These are phyloP conservation scores for Plutella xylostella DNA, from an alignment of 2,888 invertebrate species.

Conservation along the genomic window DNA sequence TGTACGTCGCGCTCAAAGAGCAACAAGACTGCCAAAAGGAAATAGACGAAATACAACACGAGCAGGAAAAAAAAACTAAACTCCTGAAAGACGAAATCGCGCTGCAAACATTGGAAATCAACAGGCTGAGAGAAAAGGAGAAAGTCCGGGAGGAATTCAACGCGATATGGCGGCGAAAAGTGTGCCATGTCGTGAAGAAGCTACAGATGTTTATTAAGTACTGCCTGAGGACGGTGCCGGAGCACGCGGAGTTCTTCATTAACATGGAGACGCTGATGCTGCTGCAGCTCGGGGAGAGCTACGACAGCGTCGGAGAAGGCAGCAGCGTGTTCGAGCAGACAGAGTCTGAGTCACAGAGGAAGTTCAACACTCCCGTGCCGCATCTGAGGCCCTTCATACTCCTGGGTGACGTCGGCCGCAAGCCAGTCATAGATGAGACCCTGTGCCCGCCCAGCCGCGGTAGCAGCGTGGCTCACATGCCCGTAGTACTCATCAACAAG, in stretches of 20 bases:
- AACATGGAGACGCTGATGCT: slow-evolving; percentile 56
- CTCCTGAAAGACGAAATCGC: slow-evolving; percentile 29
- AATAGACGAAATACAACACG: slow-evolving; percentile 27
- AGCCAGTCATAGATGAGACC: slow-evolving; percentile 31
- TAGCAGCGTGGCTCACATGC: slow-evolving; percentile 41
- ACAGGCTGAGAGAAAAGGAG: slow-evolving; percentile 33
- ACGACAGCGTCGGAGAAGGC: slow-evolving; percentile 35
- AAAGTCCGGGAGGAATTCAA: slow-evolving; percentile 30
- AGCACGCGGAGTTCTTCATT: slow-evolving; percentile 53
- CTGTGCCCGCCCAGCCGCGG: slow-evolving; percentile 44
- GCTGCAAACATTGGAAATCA: slow-evolving; percentile 37
- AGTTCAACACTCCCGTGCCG: slow-evolving; percentile 33
- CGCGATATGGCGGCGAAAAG: slow-evolving; percentile 44
- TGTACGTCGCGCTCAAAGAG: slow-evolving; percentile 56
- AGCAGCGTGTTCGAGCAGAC: slow-evolving; percentile 25
- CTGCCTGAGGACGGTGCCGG: slow-evolving; percentile 43
- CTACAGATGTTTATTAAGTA: slow-evolving; percentile 51
- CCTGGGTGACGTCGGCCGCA: slow-evolving; percentile 42
- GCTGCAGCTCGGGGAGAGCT: slow-evolving; percentile 39
- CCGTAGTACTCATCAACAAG: slow-evolving; percentile 49
- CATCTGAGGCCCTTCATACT: slow-evolving; percentile 45
- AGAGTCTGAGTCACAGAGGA: neutral
- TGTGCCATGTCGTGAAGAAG: slow-evolving; percentile 47
- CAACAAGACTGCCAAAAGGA: slow-evolving; percentile 39
- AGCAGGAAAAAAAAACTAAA: slow-evolving; percentile 39